Conservation (phyloP, 37 sponge, comb jelly and placozoan species). For the Tethya wilhelma region DNA sequence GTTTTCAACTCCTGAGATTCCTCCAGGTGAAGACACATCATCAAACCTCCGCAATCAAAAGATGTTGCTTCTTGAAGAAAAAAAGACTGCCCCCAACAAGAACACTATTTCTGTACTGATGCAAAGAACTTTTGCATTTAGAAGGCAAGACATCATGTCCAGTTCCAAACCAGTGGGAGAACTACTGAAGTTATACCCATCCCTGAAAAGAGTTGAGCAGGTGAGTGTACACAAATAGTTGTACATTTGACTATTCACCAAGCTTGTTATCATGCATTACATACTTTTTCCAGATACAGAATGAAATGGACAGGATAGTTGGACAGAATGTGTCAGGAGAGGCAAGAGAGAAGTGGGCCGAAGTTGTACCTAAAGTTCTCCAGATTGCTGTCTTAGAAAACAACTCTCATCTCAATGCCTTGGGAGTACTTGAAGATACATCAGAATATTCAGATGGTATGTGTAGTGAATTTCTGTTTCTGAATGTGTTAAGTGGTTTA, state of each 20-base stretch:
- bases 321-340: neutral
- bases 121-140: neutral
- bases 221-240: too few relatives aligned
- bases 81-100: neutral
- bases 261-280: too few relatives aligned
- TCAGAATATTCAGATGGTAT: neutral
- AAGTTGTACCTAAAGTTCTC: neutral
- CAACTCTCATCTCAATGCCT: neutral
- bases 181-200: too few relatives aligned
- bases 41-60: neutral
- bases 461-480: neutral
- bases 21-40: neutral
- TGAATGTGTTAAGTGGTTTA: neutral
- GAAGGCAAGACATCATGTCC: neutral
- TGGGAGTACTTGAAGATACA: neutral
- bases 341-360: neutral
- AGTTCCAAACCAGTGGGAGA: too few relatives aligned
- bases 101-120: neutral
- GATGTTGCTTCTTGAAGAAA: neutral
- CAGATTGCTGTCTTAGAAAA: neutral
- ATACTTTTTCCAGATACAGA: neutral
- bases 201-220: too few relatives aligned
- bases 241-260: too few relatives aligned
- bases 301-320: neutral
- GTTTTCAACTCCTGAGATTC: neutral